phyloP scores from a whole-genome alignment of 1,140 invertebrate species.

The Hycleus phaleratus region DNA sequence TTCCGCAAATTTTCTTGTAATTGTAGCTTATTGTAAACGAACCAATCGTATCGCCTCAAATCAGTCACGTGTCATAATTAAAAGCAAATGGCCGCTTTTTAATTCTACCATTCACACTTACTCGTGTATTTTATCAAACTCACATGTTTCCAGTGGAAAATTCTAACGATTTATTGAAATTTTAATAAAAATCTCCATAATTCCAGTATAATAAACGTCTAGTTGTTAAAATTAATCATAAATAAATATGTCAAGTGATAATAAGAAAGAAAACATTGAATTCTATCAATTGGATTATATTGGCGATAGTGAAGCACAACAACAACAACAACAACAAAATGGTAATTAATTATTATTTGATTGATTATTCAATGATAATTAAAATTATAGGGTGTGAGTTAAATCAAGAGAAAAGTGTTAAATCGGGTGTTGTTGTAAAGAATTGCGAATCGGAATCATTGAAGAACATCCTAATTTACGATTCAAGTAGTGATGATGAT shows the following conservation, averaged over 20 bases:
- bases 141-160: no score
- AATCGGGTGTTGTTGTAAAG: slow-evolving; percentile 17
- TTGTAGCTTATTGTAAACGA: not conserved
- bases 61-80: no score
- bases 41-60: no score
- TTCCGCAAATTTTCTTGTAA: not conserved
- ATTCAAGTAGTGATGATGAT: slow-evolving; percentile 11
- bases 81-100: no score
- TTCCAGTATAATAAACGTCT: no score
- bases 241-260: slow-evolving; percentile 6
- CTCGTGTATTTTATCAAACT: no score
- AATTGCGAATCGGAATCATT: slow-evolving; percentile 16
- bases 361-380: not conserved
- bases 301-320: not conserved
- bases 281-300: not conserved
- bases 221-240: no score
- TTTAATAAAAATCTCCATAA: no score
- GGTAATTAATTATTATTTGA: not conserved
- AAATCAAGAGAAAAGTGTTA: not conserved
- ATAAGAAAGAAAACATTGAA: slow-evolving; percentile 9
- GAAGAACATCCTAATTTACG: slow-evolving; percentile 14
- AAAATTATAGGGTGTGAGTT: not conserved
- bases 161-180: no score
- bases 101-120: no score
- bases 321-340: no score